Evolutionary conservation across 2,113 vertebrate genomes (phyloP).

Genomic region (Notothenia rossii): DNA sequence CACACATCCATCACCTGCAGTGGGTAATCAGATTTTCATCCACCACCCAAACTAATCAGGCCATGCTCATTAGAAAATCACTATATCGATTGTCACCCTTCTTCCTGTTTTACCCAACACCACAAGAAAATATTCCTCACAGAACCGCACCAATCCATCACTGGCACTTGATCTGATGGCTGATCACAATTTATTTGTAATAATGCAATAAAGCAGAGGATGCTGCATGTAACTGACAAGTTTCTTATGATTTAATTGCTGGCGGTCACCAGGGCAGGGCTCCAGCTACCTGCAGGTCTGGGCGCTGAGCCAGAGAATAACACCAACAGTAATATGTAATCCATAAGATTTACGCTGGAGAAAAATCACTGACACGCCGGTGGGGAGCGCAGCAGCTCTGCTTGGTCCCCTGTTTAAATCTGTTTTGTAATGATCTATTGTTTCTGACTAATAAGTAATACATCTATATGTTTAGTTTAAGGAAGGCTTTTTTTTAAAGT

Average conservation of each 20-base stretch:
- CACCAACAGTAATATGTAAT: constrained; percentile 26
- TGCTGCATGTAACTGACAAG: constrained; percentile 56
- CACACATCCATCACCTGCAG: constrained; percentile 82
- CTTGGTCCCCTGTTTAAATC: not conserved
- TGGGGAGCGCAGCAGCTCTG: not conserved
- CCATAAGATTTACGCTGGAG: constrained; percentile 2
- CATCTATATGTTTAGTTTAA: not conserved
- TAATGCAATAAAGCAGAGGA: constrained; percentile 67
- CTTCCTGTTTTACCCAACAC: constrained; percentile 66
- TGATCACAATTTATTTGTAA: constrained; percentile 67
- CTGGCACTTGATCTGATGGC: constrained; percentile 70
- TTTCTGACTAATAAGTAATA: not conserved
- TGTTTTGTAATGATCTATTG: not conserved
- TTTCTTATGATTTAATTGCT: constrained; percentile 63
- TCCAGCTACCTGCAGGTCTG: constrained; percentile 24
- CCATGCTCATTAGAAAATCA: constrained; percentile 82
- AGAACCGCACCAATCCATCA: constrained; percentile 77
- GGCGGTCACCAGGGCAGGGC: constrained; percentile 29
- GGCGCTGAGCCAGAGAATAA: constrained; percentile 32
- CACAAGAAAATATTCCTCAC: constrained; percentile 67
- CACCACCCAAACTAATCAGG: constrained; percentile 82
- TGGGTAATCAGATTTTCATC: constrained; percentile 83
- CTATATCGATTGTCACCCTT: constrained; percentile 78
- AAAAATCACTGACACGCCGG: constrained; percentile 6
- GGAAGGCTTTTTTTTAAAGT: not conserved